phyloP scores from a whole-genome alignment of 2,797 vertebrate genomes.

The Champsocephalus esox region DNA sequence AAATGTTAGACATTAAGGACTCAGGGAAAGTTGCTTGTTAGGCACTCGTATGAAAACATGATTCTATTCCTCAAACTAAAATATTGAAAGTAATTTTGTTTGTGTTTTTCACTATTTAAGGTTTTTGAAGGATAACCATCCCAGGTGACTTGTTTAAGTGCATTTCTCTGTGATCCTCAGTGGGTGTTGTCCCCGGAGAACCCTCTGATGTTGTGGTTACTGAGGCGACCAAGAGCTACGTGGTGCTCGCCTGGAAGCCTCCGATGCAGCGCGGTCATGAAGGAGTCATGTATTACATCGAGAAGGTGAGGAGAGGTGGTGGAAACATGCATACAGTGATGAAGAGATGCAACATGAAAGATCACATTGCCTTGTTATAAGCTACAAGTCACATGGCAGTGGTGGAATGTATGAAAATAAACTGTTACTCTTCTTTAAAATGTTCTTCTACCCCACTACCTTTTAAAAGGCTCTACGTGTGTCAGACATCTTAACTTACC shows the following conservation, averaged over 20 bases:
- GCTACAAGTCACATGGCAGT: neutral
- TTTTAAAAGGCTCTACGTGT: no score
- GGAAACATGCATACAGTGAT: neutral
- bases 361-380: neutral
- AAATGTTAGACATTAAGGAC: no score
- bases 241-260: constrained; percentile 98
- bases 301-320: constrained; percentile 88
- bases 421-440: no score
- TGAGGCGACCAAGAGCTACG: constrained; percentile 96
- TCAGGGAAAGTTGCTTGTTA: neutral
- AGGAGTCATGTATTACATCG: constrained; percentile 97
- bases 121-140: neutral
- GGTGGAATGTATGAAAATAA: no score
- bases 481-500: no score
- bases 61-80: neutral
- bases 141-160: neutral
- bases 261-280: constrained; percentile 95
- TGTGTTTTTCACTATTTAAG: neutral
- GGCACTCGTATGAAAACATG: neutral
- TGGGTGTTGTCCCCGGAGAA: constrained; percentile 93
- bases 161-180: constrained; percentile 77
- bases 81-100: neutral
- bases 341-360: neutral
- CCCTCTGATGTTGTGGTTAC: constrained; percentile 92
- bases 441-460: no score